phyloP scores from a whole-genome alignment of 1,140 invertebrate species.

The Drosophila kanapiae region DNA sequence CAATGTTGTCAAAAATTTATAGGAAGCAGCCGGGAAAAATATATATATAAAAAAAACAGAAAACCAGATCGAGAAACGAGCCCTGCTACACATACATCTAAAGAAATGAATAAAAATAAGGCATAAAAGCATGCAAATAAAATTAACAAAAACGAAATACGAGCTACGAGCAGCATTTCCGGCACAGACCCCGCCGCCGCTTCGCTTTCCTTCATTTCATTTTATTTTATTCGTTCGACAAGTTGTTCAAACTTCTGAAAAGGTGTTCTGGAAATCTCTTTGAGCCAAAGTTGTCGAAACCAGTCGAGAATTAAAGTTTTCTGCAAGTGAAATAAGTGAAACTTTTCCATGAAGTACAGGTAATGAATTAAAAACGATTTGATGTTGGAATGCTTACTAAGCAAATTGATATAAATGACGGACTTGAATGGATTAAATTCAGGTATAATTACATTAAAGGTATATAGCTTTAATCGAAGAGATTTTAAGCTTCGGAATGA shows the following conservation, averaged over 20 bases:
- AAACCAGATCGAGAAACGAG: not conserved
- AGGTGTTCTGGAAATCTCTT: conserved; percentile 47
- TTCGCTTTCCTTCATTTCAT: conserved; percentile 13
- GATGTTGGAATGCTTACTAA: not conserved
- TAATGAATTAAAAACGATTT: conserved; percentile 13
- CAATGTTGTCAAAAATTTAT: conserved; percentile 80
- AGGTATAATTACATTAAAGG: not conserved
- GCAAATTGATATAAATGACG: not conserved
- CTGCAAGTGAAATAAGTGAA: not conserved
- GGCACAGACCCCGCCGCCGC: not conserved
- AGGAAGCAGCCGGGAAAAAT: conserved; percentile 15
- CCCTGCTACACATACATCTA: conserved; percentile 28
- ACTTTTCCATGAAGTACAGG: not conserved
- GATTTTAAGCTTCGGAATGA: not conserved
- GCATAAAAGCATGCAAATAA: conserved; percentile 78
- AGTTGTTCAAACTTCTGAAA: conserved; percentile 36
- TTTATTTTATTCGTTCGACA: conserved; percentile 22
- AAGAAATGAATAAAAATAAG: conserved; percentile 73
- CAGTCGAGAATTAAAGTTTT: conserved; percentile 22
- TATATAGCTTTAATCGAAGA: not conserved
- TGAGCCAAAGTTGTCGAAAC: conserved; percentile 29
- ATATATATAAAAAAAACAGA: conserved; percentile 2
- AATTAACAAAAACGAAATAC: conserved; percentile 70
- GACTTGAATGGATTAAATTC: not conserved
- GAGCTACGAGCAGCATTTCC: conserved; percentile 21